A percentile compares a stretch with the other conserved stretches of the same genome.
Evolutionary conservation across 2,113 vertebrate genomes (phyloP).

Genomic region (Leiothrix lutea): DNA sequence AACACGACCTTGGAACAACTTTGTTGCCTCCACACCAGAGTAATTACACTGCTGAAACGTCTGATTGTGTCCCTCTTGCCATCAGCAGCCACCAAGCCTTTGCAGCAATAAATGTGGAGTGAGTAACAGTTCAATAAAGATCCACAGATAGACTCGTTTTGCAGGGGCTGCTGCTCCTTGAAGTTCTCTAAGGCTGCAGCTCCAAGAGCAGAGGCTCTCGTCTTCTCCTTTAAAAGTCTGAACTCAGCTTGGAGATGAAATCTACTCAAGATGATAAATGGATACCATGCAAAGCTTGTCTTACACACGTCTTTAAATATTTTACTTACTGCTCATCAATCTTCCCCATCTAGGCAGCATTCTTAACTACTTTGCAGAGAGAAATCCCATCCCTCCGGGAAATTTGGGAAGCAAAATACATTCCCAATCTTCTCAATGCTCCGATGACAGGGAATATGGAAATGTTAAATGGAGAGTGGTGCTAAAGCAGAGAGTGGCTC

Average conservation of each 20-base stretch:
- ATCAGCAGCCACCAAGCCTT: not conserved
- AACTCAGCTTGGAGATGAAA: slow-evolving; percentile 21
- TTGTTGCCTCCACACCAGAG: slow-evolving; percentile 19
- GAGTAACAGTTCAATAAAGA: not conserved
- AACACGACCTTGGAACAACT: slow-evolving; percentile 70
- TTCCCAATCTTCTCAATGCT: not conserved
- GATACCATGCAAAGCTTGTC: slow-evolving; percentile 22
- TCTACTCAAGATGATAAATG: slow-evolving; percentile 23
- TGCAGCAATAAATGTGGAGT: not conserved
- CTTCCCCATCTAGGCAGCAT: not conserved
- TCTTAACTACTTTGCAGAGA: not conserved
- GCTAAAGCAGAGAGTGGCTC: not conserved
- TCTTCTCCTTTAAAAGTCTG: slow-evolving; percentile 25
- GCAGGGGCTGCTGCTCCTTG: slow-evolving; percentile 3
- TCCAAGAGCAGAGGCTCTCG: not conserved
- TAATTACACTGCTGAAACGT: slow-evolving; percentile 39
- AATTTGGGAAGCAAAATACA: slow-evolving; percentile 7
- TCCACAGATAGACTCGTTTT: not conserved
- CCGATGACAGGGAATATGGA: not conserved
- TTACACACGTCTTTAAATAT: slow-evolving; percentile 52
- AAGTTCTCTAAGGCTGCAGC: slow-evolving; percentile 26
- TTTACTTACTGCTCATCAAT: slow-evolving; percentile 35
- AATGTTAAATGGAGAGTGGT: not conserved
- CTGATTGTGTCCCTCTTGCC: slow-evolving; percentile 5
- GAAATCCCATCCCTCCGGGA: slow-evolving; percentile 2